Percentiles rank a stretch among this genome's conserved stretches.
Conservation (phyloP, 2,888 invertebrate genomes). For the Lithosia quadra region DNA sequence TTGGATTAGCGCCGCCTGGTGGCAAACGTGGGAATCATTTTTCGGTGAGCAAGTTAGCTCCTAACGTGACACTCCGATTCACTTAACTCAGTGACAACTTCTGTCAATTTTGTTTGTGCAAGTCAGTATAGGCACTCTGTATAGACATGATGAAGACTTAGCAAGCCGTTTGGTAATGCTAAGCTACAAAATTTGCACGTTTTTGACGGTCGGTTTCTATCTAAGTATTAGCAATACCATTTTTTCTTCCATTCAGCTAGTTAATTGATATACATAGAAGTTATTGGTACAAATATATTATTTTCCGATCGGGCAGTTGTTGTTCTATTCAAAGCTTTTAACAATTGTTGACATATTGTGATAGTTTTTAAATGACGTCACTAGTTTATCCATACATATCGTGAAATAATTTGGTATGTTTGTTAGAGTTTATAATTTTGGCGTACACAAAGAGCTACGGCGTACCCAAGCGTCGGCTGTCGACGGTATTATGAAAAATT, state of each 20-base stretch:
- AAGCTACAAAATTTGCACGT: too few species aligned
- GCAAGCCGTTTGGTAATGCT: too few species aligned
- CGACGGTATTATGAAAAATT: conserved; percentile 84
- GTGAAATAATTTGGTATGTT: conserved; percentile 53
- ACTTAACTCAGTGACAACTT: too few species aligned
- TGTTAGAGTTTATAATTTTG: conserved; percentile 62
- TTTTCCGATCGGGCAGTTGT: conserved; percentile 60
- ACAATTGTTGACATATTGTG: conserved; percentile 76
- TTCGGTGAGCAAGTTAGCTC: too few species aligned
- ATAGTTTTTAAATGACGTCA: conserved; percentile 61
- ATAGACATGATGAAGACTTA: too few species aligned
- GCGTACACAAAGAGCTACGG: conserved; percentile 65
- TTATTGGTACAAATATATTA: conserved; percentile 12
- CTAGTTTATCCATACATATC: conserved; percentile 59
- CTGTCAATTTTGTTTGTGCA: too few species aligned
- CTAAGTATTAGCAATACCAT: too few species aligned
- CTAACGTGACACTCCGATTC: too few species aligned
- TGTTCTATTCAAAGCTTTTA: conserved; percentile 80
- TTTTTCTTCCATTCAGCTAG: not conserved
- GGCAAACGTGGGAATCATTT: too few species aligned
- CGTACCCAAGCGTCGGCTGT: conserved; percentile 65
- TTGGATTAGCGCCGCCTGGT: too few species aligned
- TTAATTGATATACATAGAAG: conserved; percentile 9
- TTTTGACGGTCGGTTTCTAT: too few species aligned
- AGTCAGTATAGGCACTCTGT: too few species aligned